Base-by-base conservation (phyloP, 2,888 invertebrate species). In the Lobophora halterata region DNA sequence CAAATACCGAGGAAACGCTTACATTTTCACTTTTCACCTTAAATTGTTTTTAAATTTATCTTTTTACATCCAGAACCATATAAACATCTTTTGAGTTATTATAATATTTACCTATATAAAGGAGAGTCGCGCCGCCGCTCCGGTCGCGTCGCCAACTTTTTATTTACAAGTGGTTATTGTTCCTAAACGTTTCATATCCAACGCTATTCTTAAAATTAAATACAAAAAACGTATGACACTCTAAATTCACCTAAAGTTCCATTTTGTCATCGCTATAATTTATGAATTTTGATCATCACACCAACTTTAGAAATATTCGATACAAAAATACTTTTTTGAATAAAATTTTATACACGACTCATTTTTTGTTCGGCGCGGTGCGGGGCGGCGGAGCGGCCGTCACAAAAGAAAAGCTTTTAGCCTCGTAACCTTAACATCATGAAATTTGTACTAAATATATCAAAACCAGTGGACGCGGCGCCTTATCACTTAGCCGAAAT, bases 161-260 rank as follows among this genome's bases (percentile, higher is more conserved):
- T 91, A 89, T 89, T 89, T 91, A 91, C 91, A 91, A 90, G 90
- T 90, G 90, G 90, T 90, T 89, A 90, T 89, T 91, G 91, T 79
- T 88, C 90, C 91, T 91, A 91, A 91, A 90, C 81, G 85, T 89
- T 90, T 89, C 85, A 88, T 89, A 89, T 79, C 83, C 90, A 82
- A 88, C 79, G 72, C 88, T 88, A 88, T 85, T 82, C 88, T 88
- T 89, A 88, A 88, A 88, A 88, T 87, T 88, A 88, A 85, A 88
- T 88, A 88, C 86, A 87, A 88, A 88, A 88, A 88, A 88, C 81
- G 82, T 73, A 83, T 83, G 86, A 83, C 85, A 78, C 68, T 81
- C 85, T 87, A 88, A 83, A 80, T 79, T 86, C 81, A 86, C 68
- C 87, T 88, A 88, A 81, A 77, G 66, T 77, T 66, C 77, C 71